phyloP scores from a whole-genome alignment of 2,797 vertebrate genomes.

The Coilia nasus region DNA sequence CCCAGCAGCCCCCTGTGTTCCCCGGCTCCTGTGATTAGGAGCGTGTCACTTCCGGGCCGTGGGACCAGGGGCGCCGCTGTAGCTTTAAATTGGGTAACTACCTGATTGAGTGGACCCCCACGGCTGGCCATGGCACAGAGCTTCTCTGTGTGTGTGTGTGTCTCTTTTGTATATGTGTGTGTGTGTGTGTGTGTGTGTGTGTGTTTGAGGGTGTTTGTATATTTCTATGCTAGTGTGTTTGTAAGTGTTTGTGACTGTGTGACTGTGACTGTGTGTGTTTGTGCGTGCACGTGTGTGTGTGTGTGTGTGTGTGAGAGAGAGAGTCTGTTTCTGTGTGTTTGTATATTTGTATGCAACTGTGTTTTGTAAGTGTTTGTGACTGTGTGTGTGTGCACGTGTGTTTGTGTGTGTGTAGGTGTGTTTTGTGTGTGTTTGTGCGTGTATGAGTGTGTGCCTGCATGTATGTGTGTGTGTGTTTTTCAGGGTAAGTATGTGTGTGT shows the following conservation, averaged over 20 bases:
- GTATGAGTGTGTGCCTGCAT: no score
- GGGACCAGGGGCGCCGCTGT: conserved; percentile 62
- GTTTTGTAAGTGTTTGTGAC: neutral
- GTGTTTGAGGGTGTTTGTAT: neutral
- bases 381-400: no score
- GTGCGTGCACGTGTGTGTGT: neutral
- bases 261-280: neutral
- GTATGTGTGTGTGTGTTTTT: no score
- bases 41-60: conserved; percentile 73
- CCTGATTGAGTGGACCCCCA: conserved; percentile 57
- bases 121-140: neutral
- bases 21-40: conserved; percentile 72
- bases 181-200: neutral
- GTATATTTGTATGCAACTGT: neutral
- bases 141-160: neutral
- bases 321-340: neutral
- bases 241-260: no score
- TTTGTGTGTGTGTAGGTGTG: no score
- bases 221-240: no score
- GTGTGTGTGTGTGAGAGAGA: neutral
- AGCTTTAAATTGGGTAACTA: conserved; percentile 72
- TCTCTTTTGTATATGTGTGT: neutral
- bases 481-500: no score
- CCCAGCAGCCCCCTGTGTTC: conserved; percentile 59
- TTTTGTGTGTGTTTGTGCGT: no score